Evolutionary conservation across 2,797 vertebrate species (phyloP), one percentile per base, ranked within the genome.

Genomic region (Xerus rutilus): DNA sequence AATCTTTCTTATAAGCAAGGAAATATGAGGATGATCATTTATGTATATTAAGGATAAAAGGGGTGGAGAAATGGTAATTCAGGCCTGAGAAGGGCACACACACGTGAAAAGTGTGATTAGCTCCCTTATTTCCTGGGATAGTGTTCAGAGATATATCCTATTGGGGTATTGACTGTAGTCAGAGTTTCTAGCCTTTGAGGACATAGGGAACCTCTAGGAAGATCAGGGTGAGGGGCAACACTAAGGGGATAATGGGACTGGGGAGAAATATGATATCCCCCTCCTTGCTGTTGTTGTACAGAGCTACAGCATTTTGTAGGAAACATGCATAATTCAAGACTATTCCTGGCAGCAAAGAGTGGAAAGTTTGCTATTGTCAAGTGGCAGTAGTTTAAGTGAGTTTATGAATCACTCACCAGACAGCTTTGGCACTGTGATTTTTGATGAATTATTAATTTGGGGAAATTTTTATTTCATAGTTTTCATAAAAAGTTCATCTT

Each of bases 361-460:
- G 67, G 14, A 17, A 25, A 73, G 39, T 88, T 93, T 86, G 65
- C 35, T 81, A 49, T 81, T 88, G 39, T 69, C 39, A 11, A 45
- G 32, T 82, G 81, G 59, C 25, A 23, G n/a, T 89, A 73, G 57
- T 59, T 88, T 91, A 65, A 62, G 65, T 74, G 90, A 95, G 39
- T 79, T 59, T 89, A 76, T 69, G 77, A 86, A 54, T 86, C 85
- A 52, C 32, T 88, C 4, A 72, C 87, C 89, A 94, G 21, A 18
- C 35, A 83, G 30, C 39, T 67, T 79, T 39, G 47, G 84, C 81
- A 65, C 64, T 35, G 32, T 65, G 82, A 39, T 64, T 91, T 87
- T 93, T 78, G 57, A 86, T 87, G 89, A 73, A 79, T 89, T 93
- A 91, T 91, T 96, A 79, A 77, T 57, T 59, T 81, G 39, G 49